Evolutionary conservation across 2,888 invertebrate species (phyloP), one percentile per base, ranked within the genome.

Genomic region (Sphaerophoria rueppellii): DNA sequence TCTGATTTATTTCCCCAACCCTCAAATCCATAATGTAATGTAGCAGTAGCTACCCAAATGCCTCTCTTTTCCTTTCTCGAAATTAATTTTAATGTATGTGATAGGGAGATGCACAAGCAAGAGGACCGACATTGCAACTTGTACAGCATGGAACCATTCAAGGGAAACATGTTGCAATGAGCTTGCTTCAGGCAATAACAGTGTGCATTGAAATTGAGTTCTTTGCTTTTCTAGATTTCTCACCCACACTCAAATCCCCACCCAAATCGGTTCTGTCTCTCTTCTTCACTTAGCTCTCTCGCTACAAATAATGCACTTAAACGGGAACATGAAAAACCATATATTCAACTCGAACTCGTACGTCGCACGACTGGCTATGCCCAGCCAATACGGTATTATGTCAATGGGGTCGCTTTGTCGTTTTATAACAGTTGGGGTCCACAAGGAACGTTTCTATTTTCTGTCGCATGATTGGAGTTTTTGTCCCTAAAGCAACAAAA

Each of bases 151-250:
- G 50, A 60, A 80, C 54, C 50, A 58, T 77, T 71, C 65, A 9
- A 77, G 77, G 77, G 77, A 77, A 72, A 82, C 77, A 82, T 82
- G 82, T 82, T 82, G 82, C 82, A 82, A 72, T 72, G 40, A 52
- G 67, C 61, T 72, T 48, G 46, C 77, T 72, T 32, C 60, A 72
- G 82, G 82, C 65, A 9, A 72, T 77, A 32, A 67, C 54, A 69
- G 63, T 60, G 71, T 81, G 75, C 65, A 63, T 16, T 67, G 46
- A 55, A 80, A 80, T 78, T 71, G 71, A 65, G 69, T 75, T 46
- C 37, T 63, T 65, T 46, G 12, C 14, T 7, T 32, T n/a, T n/a
- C 24, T 37, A n/a, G 48, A 40, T 61, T 9, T 6, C 40, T 40
- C 40, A 12, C 46, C 65, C 40, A 40, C 37, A 55, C 40, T 24